These are phyloP conservation scores for Bettongia penicillata DNA, from an alignment of 2,113 vertebrate genomes.

Conservation along the genomic window DNA sequence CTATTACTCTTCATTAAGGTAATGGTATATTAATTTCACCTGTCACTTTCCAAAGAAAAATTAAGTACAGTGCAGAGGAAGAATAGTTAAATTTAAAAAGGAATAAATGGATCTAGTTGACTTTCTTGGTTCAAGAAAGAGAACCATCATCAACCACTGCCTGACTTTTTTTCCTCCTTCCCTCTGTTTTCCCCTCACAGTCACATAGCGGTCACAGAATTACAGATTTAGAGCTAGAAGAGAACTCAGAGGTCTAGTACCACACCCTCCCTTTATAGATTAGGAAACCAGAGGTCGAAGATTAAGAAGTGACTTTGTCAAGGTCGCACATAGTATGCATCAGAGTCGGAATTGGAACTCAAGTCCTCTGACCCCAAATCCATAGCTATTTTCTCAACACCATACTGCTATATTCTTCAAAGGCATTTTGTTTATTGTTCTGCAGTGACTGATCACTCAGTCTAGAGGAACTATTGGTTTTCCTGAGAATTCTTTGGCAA, in stretches of 20 bases:
- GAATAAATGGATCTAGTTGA: not conserved
- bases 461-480: not conserved
- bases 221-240: not conserved
- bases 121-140: not conserved
- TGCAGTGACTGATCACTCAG: not conserved
- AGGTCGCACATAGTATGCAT: not conserved
- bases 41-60: not conserved
- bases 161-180: not conserved
- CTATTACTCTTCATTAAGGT: not conserved
- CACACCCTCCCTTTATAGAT: not conserved
- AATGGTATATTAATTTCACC: not conserved
- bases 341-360: not conserved
- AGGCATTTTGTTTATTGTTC: not conserved
- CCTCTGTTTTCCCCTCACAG: too few species aligned
- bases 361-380: not conserved
- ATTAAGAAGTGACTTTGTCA: not conserved
- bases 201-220: not conserved
- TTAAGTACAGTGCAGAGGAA: not conserved
- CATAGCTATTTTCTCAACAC: not conserved
- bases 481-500: not conserved
- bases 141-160: not conserved
- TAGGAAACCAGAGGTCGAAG: not conserved
- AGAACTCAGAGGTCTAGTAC: not conserved
- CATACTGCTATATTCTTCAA: not conserved
- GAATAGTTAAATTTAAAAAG: not conserved